These are phyloP conservation scores for Zoroaster sp. DNA, from an alignment of 53 echinoderm and acorn worm species.

Conservation along the genomic window DNA sequence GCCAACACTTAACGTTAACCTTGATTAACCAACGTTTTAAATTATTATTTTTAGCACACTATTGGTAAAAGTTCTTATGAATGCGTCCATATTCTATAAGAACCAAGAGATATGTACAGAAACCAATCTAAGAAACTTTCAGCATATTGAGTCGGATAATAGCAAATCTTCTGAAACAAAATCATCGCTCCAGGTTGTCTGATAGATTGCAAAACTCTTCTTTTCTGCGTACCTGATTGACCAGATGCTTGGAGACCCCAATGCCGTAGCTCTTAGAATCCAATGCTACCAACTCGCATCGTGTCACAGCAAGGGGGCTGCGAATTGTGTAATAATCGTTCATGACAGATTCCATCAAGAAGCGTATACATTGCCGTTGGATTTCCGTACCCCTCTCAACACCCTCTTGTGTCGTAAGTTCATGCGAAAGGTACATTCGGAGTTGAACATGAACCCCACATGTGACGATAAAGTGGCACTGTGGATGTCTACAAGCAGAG, in stretches of 20 bases:
- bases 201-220: neutral
- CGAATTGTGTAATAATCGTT: constrained; percentile 69
- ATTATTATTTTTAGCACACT: too few relatives aligned
- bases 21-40: too few relatives aligned
- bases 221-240: constrained; percentile 63
- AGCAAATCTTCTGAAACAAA: too few relatives aligned
- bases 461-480: constrained; percentile 74
- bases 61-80: too few relatives aligned
- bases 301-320: constrained; percentile 78
- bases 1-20: too few relatives aligned
- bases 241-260: constrained; percentile 72
- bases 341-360: constrained; percentile 82
- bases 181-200: too few relatives aligned
- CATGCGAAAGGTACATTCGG: constrained; percentile 68
- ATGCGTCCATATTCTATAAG: too few relatives aligned
- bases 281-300: constrained; percentile 65
- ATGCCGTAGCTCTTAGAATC: constrained; percentile 90
- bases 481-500: constrained; percentile 58
- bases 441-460: constrained; percentile 90
- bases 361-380: constrained; percentile 90
- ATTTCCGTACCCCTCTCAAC: constrained; percentile 71
- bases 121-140: too few relatives aligned
- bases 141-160: too few relatives aligned
- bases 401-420: constrained; percentile 68
- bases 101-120: too few relatives aligned